Conservation (phyloP, 2,797 vertebrate species). For the Pangasius sanitwongsei region DNA sequence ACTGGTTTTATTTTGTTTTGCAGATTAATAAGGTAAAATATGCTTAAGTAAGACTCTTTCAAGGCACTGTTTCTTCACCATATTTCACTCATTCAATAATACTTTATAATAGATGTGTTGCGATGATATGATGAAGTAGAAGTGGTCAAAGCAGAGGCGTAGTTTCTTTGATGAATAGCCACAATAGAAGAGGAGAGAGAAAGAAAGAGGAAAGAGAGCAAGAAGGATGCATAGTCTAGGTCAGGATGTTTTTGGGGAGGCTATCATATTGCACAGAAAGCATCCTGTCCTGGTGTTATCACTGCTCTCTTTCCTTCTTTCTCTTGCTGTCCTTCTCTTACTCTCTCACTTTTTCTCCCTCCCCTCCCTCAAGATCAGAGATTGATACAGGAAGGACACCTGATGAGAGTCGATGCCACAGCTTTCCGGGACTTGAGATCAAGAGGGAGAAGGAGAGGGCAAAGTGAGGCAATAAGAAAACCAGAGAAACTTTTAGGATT, state of each 20-base stretch:
- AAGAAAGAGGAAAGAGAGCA: constrained; percentile 45
- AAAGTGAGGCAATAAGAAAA: constrained; percentile 36
- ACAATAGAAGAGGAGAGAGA: constrained; percentile 39
- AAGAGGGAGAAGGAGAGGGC: constrained; percentile 57
- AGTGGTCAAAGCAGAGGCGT: neutral
- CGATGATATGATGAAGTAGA: constrained; percentile 16
- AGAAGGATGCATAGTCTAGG: constrained; percentile 65
- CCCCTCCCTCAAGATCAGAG: constrained; percentile 58
- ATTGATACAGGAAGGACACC: constrained; percentile 84
- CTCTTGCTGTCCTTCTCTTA: constrained; percentile 65
- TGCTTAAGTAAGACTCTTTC: neutral
- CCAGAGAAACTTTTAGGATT: constrained; percentile 22
- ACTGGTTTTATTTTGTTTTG: neutral
- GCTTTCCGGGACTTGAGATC: constrained; percentile 78
- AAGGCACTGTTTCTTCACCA: constrained; percentile 1
- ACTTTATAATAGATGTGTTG: constrained; percentile 12
- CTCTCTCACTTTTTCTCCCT: constrained; percentile 67
- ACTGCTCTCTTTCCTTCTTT: constrained; percentile 69
- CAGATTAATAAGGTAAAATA: neutral
- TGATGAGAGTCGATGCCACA: constrained; percentile 80
- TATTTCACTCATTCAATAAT: neutral
- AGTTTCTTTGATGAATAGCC: constrained; percentile 41
- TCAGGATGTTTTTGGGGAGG: constrained; percentile 74
- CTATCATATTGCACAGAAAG: constrained; percentile 77
- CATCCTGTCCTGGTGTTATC: constrained; percentile 78